phyloP scores from a whole-genome alignment of 1,140 invertebrate species.

The Bombus picipes region DNA sequence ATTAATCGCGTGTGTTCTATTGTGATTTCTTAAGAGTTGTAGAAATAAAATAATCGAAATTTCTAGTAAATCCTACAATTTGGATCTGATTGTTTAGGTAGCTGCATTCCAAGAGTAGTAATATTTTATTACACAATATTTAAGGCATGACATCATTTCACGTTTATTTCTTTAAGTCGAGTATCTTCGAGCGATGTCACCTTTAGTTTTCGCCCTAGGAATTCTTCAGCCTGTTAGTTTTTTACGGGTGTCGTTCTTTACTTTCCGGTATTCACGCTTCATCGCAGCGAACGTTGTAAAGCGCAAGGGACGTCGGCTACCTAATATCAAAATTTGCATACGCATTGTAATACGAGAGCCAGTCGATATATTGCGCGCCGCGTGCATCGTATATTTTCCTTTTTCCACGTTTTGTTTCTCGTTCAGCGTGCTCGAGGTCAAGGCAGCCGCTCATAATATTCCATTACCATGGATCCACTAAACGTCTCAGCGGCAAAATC shows the following conservation, averaged over 20 bases:
- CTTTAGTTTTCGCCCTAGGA: not conserved
- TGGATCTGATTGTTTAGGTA: too few species aligned
- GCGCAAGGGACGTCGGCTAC: not conserved
- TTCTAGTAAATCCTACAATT: too few species aligned
- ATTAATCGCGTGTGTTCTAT: too few species aligned
- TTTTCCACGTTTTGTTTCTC: not conserved
- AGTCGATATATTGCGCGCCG: not conserved
- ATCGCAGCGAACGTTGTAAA: not conserved
- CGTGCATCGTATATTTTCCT: not conserved
- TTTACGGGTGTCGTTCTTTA: not conserved
- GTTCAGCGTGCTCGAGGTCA: conserved; percentile 23
- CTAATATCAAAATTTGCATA: conserved; percentile 31
- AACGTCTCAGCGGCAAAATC: not conserved
- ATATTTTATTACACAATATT: not conserved
- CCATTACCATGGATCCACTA: not conserved
- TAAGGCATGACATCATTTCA: not conserved
- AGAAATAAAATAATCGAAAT: too few species aligned
- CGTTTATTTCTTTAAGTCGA: not conserved
- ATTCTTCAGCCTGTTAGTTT: not conserved
- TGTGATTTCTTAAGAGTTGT: too few species aligned
- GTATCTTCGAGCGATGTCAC: not conserved
- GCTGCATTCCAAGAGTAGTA: too few species aligned
- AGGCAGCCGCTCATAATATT: conserved; percentile 19
- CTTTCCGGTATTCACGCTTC: not conserved
- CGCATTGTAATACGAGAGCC: conserved; percentile 1